Evolutionary conservation across 2,888 invertebrate genomes (phyloP).

Genomic region (Unio pictorum): DNA sequence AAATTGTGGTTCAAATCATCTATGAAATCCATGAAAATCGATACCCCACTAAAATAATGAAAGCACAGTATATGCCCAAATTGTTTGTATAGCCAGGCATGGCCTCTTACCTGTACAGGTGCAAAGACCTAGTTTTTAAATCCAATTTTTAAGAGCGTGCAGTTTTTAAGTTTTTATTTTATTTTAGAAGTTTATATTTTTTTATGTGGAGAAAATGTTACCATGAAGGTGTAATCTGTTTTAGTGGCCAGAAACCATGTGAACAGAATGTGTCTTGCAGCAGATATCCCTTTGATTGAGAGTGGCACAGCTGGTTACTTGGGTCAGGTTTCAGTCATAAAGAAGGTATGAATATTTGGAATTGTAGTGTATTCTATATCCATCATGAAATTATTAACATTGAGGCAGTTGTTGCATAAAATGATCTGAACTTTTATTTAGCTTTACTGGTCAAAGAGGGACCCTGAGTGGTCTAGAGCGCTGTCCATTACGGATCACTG

Average conservation of each 20-base stretch:
- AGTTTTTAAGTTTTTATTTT: not conserved
- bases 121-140: not conserved
- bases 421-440: no score
- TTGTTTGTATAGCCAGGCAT: no score
- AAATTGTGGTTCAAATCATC: no score
- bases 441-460: no score
- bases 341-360: conserved; percentile 63
- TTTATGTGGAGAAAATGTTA: not conserved
- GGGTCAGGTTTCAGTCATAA: conserved; percentile 82
- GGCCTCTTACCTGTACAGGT: no score
- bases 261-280: conserved; percentile 97
- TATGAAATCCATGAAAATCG: no score
- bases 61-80: no score
- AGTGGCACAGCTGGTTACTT: conserved; percentile 98
- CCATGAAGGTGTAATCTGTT: conserved; percentile 13
- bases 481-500: no score
- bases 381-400: not conserved
- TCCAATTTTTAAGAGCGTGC: not conserved
- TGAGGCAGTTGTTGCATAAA: no score
- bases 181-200: not conserved
- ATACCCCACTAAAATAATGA: no score
- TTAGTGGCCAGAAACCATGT: conserved; percentile 95
- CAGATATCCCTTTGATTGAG: conserved; percentile 93
- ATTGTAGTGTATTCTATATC: not conserved
- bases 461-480: no score